phyloP scores from a whole-genome alignment of 2,113 vertebrate species.

The Vicugna pacos region DNA sequence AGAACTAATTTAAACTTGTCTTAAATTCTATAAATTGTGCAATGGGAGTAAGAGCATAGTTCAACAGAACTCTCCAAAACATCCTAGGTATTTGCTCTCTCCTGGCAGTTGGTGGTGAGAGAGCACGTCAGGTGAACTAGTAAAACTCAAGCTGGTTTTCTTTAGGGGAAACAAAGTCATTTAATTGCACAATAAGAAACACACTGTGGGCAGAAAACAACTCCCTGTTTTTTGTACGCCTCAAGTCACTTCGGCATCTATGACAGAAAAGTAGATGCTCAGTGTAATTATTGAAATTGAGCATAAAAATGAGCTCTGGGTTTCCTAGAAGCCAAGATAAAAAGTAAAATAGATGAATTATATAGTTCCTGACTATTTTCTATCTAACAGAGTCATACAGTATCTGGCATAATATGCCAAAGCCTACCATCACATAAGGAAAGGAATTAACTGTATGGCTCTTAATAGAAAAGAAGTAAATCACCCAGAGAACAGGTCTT shows the following conservation, averaged over 20 bases:
- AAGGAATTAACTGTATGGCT: not conserved
- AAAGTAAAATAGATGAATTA: not conserved
- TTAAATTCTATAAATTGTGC: not conserved
- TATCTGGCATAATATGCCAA: not conserved
- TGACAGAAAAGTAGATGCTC: not conserved
- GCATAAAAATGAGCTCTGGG: not conserved
- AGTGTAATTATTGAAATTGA: not conserved
- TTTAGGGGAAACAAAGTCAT: not conserved
- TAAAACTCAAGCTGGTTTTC: not conserved
- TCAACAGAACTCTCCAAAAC: not conserved
- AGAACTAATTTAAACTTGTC: not conserved
- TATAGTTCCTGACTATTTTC: not conserved
- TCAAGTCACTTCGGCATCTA: not conserved
- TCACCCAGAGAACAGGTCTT: not conserved
- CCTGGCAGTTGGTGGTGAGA: not conserved
- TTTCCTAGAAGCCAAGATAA: not conserved
- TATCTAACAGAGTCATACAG: not conserved
- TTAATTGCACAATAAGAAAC: not conserved
- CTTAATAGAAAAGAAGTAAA: not conserved
- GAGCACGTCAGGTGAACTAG: not conserved
- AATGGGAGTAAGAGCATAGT: not conserved
- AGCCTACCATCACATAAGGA: not conserved
- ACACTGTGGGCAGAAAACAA: not conserved
- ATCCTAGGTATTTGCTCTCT: not conserved
- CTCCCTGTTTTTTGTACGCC: not conserved